phyloP scores from a whole-genome alignment of 2,888 invertebrate genomes.

The Caenorhabditis auriculariae region DNA sequence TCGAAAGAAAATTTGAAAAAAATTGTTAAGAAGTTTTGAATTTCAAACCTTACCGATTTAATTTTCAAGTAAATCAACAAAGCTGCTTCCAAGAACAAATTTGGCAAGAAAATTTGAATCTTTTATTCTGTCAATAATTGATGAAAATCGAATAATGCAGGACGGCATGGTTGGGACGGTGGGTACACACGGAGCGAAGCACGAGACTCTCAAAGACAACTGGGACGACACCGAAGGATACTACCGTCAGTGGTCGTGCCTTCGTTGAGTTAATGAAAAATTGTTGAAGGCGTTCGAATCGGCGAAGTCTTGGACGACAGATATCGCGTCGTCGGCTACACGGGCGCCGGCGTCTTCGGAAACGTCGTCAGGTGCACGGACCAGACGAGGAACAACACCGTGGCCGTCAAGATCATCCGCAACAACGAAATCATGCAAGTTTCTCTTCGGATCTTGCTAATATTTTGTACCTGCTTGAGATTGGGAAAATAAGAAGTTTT shows the following conservation, averaged over 20 bases:
- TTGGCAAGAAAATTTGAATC: no score
- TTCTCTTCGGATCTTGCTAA: background rate
- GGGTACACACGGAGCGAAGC: conserved; percentile 77
- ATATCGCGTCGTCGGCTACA: conserved; percentile 94
- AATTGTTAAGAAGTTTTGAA: no score
- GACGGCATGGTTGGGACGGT: conserved; percentile 45
- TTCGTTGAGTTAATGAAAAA: background rate
- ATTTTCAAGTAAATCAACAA: no score
- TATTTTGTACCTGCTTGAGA: no score
- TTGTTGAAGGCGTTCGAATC: conserved; percentile 76
- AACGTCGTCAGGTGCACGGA: conserved; percentile 93
- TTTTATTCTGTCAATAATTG: background rate
- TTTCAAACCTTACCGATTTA: no score
- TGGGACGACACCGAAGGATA: conserved; percentile 99
- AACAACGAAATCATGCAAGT: conserved; percentile 97
- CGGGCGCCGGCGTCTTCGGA: conserved; percentile 97
- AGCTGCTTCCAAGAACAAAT: no score
- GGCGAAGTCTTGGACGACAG: conserved; percentile 88
- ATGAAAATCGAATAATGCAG: background rate
- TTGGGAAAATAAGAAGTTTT: no score
- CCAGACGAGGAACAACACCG: conserved; percentile 75
- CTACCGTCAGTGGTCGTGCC: conserved; percentile 72
- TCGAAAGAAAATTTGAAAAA: no score
- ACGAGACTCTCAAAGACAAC: conserved; percentile 81
- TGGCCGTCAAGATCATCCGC: conserved; percentile 95